Evolutionary conservation across 2,113 vertebrate genomes (phyloP).

Genomic region (Camarhynchus parvulus): DNA sequence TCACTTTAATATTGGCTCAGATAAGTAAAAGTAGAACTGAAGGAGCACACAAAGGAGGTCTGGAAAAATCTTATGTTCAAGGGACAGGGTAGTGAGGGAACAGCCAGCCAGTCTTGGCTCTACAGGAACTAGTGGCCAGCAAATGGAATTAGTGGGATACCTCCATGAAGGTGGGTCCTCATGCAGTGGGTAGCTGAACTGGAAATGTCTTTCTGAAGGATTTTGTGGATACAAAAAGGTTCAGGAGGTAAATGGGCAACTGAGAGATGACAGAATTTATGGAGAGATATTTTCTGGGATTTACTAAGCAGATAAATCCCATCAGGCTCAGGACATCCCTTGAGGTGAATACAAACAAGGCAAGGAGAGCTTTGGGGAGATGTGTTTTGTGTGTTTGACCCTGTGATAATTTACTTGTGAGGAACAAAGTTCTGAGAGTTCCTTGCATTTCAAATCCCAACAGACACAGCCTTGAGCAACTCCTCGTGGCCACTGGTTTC

Average conservation of each 20-base stretch:
- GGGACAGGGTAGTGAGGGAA: neutral
- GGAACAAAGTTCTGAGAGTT: neutral
- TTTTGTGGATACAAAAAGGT: neutral
- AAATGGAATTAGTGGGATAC: neutral
- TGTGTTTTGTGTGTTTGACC: neutral
- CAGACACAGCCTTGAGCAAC: neutral
- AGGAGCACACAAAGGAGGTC: neutral
- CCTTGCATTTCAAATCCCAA: neutral
- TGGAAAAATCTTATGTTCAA: neutral
- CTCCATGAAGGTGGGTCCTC: neutral
- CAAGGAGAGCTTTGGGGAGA: neutral
- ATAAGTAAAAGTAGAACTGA: neutral
- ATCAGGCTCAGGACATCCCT: neutral
- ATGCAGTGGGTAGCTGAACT: neutral
- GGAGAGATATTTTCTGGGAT: neutral
- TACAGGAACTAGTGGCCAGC: neutral
- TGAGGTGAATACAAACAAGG: neutral
- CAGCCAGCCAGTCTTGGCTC: neutral
- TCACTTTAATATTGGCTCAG: neutral
- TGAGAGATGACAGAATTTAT: neutral
- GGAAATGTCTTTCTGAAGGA: neutral
- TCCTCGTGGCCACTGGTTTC: neutral
- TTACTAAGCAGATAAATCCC: neutral
- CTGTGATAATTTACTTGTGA: neutral
- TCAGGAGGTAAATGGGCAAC: neutral